phyloP scores from a whole-genome alignment of 2,888 invertebrate species.

The Idaea dimidiata region DNA sequence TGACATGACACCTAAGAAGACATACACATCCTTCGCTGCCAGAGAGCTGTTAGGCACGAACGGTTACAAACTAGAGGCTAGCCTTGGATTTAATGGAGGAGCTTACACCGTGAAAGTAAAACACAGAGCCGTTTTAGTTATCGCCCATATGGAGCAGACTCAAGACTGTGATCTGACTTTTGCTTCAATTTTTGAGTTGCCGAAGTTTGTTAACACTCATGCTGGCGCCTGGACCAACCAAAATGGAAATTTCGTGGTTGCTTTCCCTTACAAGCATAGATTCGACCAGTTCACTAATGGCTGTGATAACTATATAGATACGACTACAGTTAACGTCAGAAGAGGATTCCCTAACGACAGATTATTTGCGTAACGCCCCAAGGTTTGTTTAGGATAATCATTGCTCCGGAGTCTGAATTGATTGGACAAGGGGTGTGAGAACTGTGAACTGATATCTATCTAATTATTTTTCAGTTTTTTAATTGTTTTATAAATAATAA shows the following conservation, averaged over 20 bases:
- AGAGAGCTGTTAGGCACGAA: slow-evolving; percentile 15
- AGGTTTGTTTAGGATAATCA: no score
- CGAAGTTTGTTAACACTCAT: slow-evolving; percentile 19
- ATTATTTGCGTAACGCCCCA: not conserved
- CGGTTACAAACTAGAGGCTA: slow-evolving; percentile 15
- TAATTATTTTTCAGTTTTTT: no score
- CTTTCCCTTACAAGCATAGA: slow-evolving; percentile 14
- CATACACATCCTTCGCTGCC: slow-evolving; percentile 17
- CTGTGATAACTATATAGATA: not conserved
- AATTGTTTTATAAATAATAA: not conserved
- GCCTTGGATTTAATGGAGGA: slow-evolving; percentile 9
- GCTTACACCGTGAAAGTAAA: slow-evolving; percentile 16
- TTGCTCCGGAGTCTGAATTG: no score
- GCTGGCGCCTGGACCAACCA: slow-evolving; percentile 13
- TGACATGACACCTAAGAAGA: slow-evolving; percentile 8
- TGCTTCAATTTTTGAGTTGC: slow-evolving; percentile 19
- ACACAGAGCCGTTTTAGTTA: slow-evolving; percentile 20
- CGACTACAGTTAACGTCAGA: not conserved
- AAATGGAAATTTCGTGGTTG: slow-evolving; percentile 14
- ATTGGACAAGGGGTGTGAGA: no score
- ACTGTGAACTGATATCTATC: no score
- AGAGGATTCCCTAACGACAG: not conserved
- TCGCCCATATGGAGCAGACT: slow-evolving; percentile 12
- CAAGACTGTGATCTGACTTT: slow-evolving; percentile 19
- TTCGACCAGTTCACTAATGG: not conserved